Evolutionary conservation across 2,888 invertebrate species (phyloP).

Genomic region (Drosophila rellima): DNA sequence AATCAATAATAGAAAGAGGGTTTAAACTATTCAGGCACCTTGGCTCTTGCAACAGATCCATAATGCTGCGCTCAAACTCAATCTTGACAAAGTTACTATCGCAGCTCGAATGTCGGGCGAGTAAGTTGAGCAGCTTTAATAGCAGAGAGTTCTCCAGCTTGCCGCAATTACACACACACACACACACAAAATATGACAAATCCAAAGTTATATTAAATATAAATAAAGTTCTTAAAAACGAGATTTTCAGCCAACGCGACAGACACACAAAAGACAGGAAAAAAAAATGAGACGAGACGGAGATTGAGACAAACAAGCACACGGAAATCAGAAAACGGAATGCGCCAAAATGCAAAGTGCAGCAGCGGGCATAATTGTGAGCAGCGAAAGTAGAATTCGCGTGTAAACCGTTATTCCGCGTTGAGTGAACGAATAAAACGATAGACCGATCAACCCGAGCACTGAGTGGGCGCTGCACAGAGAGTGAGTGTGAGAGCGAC

Average conservation of each 20-base stretch:
- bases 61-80: constrained; percentile 85
- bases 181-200: constrained; percentile 23
- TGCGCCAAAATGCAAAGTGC: constrained; percentile 71
- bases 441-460: constrained; percentile 8
- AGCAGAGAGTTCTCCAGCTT: constrained; percentile 79
- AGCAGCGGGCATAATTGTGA: constrained; percentile 51
- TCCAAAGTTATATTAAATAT: neutral
- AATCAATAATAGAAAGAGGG: neutral
- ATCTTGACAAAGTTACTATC: constrained; percentile 78
- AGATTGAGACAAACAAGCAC: constrained; percentile 47
- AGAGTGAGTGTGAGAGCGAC: constrained; percentile 1
- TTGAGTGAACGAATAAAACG: constrained; percentile 5
- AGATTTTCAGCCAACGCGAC: constrained; percentile 34
- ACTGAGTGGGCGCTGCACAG: neutral
- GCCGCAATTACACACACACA: constrained; percentile 45
- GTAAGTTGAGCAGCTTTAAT: constrained; percentile 74
- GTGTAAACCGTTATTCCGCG: constrained; percentile 38
- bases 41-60: constrained; percentile 83
- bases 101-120: constrained; percentile 65
- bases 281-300: constrained; percentile 24
- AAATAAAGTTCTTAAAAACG: constrained; percentile 11
- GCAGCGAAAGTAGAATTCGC: constrained; percentile 17
- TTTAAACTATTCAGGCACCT: constrained; percentile 51
- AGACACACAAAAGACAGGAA: neutral
- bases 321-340: constrained; percentile 65